Conservation (phyloP, 2,888 invertebrate species). For the Cryptocephalus primarius region DNA sequence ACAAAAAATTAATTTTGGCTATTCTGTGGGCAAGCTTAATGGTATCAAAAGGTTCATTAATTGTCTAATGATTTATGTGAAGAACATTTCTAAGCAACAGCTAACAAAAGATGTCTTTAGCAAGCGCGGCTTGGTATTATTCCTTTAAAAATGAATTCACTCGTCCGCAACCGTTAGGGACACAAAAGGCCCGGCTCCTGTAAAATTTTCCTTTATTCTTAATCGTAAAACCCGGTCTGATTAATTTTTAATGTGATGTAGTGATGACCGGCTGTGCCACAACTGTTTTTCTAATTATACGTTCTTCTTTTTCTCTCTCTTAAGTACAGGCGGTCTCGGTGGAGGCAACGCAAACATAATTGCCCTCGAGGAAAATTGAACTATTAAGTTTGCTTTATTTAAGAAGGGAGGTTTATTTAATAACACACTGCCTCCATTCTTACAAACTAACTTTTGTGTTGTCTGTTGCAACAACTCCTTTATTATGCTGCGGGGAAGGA, state of each 20-base stretch:
- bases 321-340: neutral
- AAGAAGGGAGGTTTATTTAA: slow-evolving; percentile 14
- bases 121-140: too few species aligned
- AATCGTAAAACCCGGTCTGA: slow-evolving; percentile 28
- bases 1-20: too few species aligned
- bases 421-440: slow-evolving; percentile 1
- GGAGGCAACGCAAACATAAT: slow-evolving; percentile 15
- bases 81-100: too few species aligned
- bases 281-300: slow-evolving; percentile 31
- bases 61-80: too few species aligned
- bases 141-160: too few species aligned
- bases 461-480: too few species aligned
- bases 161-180: too few species aligned
- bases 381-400: slow-evolving; percentile 22
- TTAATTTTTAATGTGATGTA: slow-evolving; percentile 33
- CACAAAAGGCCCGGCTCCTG: slow-evolving; percentile 1
- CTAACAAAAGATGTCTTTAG: too few species aligned
- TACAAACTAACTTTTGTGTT: too few species aligned
- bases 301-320: slow-evolving; percentile 12
- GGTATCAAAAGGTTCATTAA: too few species aligned
- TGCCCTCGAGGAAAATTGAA: slow-evolving; percentile 21
- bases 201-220: slow-evolving; percentile 21
- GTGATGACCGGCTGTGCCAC: slow-evolving; percentile 29
- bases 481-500: neutral
- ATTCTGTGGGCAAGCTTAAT: too few species aligned